These are phyloP conservation scores for Chiridota heheva DNA, from an alignment of 35 echinoderm and acorn worm species.

Conservation along the genomic window DNA sequence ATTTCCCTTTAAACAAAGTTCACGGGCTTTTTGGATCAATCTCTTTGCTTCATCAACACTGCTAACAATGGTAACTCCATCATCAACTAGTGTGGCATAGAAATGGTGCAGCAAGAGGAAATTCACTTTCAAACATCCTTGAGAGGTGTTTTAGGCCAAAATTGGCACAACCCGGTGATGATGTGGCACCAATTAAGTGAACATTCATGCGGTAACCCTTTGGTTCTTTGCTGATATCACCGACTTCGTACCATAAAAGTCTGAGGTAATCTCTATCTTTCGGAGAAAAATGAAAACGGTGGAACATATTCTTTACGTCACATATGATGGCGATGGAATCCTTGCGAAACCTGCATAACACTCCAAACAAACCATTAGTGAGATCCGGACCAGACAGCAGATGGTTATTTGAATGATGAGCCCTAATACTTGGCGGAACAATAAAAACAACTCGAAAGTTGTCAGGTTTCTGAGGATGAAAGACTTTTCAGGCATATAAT, in stretches of 20 bases:
- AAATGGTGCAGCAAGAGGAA: conserved; percentile 35
- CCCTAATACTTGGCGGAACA: conserved; percentile 46
- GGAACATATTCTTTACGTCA: conserved; percentile 75
- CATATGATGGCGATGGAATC: conserved; percentile 54
- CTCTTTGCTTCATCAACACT: conserved; percentile 25
- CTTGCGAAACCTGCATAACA: conserved; percentile 54
- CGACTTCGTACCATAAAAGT: conserved; percentile 52
- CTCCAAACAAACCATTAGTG: conserved; percentile 52
- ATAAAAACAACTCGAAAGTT: conserved; percentile 65
- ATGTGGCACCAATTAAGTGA: conserved; percentile 64
- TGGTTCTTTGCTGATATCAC: conserved; percentile 31
- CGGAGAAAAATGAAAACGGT: conserved; percentile 36
- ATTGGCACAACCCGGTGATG: conserved; percentile 76
- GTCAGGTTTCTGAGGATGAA: conserved; percentile 34
- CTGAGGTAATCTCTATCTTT: conserved; percentile 48
- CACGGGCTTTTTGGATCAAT: background rate
- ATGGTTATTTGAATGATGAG: conserved; percentile 34
- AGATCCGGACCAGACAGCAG: conserved; percentile 56
- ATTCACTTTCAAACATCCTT: conserved; percentile 17
- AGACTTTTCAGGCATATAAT: conserved; percentile 41
- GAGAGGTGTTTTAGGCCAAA: conserved; percentile 61
- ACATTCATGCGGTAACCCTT: conserved; percentile 57
- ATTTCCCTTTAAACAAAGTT: conserved; percentile 10
- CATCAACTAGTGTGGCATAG: conserved; percentile 39
- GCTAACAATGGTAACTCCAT: conserved; percentile 45